Evolutionary conservation across 2,888 invertebrate genomes (phyloP).

Genomic region (Caenorhabditis sulstoni): DNA sequence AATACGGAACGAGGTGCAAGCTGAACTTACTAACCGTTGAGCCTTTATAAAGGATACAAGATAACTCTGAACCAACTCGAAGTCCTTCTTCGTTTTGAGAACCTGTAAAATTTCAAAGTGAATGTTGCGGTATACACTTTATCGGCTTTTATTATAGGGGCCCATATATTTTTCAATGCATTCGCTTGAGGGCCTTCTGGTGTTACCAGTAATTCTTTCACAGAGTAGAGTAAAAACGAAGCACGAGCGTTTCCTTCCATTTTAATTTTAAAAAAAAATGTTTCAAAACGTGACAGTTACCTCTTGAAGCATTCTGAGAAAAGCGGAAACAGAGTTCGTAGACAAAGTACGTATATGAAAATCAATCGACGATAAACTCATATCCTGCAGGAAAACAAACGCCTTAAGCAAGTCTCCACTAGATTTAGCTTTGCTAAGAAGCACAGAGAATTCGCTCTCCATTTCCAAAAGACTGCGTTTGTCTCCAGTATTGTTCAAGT

Average conservation of each 20-base stretch:
- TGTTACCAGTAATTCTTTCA: no score
- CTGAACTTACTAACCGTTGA: slow-evolving; percentile 70
- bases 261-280: no score
- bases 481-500: slow-evolving; percentile 59
- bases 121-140: no score
- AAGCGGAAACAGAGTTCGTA: slow-evolving; percentile 59
- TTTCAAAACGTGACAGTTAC: slow-evolving; percentile 29
- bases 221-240: no score
- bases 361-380: slow-evolving; percentile 75
- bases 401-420: slow-evolving; percentile 47
- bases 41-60: slow-evolving; percentile 90
- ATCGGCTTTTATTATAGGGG: no score
- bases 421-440: slow-evolving; percentile 62
- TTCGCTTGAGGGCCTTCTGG: no score
- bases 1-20: no score
- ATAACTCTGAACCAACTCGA: slow-evolving; percentile 93
- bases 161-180: no score
- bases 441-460: slow-evolving; percentile 65
- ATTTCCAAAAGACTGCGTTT: slow-evolving; percentile 73
- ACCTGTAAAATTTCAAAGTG: no score
- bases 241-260: no score
- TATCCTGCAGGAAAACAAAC: slow-evolving; percentile 63
- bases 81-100: slow-evolving; percentile 88
- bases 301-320: slow-evolving; percentile 72
- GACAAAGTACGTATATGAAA: slow-evolving; percentile 74